Evolutionary conservation across 1,140 invertebrate species (phyloP), one percentile per base, ranked within the genome.

Genomic region (Pissodes strobi): DNA sequence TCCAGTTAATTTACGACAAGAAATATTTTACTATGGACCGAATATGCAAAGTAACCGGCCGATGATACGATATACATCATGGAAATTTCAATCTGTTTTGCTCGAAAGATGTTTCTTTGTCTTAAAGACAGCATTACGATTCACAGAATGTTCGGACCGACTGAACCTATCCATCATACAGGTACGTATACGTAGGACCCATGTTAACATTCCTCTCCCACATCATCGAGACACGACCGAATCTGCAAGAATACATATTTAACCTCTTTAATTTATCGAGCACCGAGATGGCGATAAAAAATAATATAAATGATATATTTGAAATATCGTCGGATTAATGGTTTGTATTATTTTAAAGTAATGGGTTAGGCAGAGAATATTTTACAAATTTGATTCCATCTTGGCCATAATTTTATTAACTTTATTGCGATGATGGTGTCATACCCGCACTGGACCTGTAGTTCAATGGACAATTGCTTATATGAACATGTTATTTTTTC

Each of bases 191-290:
- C 57, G 57, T 34, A 49, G 46, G 17, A 48, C 45, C 43, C 57
- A 51, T 61, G 58, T 61, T 61, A 51, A 61, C 45, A 41, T 61
- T 61, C 46, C 22, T 61, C 58, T 61, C 45, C 58, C 46, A 51
- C 58, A 61, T 38, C 43, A 38, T 41, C 58, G 13, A 21, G 43
- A 49, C 34, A 51, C 18, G n/a, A 9, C 1, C 23, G 46, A 51
- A 13, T 38, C 25, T 21, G 13, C 9, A 49, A n/a, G 19, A 37
- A 49, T 34, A 61, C 58, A 61, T 51, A 61, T 51, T 49, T 61
- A 49, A 51, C 45, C 45, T 41, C 45, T 61, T 51, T 51, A 51
- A 49, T 37, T 52, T 49, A 61, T 61, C 45, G 30, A 51, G 45
- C 45, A 19, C 6, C 34, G 18, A 17, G 34, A n/a, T n/a, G 19